Percentiles rank a stretch among this genome's conserved stretches.
These are phyloP conservation scores for Odocoileus hemionus DNA, from an alignment of 2,113 vertebrate species.

Conservation along the genomic window DNA sequence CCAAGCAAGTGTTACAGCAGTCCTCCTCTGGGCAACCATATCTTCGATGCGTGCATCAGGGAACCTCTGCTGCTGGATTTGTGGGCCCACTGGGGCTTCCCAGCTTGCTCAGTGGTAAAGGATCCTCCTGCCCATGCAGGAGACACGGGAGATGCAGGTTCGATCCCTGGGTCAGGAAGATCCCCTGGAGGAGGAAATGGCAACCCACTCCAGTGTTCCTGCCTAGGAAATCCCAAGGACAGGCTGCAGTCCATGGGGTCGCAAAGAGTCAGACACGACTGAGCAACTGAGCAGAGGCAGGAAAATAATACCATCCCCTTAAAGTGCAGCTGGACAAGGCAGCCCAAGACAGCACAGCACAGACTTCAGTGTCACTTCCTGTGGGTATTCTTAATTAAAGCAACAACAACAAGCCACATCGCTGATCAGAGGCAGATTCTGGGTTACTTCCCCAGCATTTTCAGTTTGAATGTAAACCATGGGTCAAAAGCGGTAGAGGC, in stretches of 20 bases:
- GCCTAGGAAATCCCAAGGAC: not conserved
- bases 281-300: not conserved
- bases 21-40: not conserved
- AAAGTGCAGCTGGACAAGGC: not conserved
- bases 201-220: not conserved
- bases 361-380: not conserved
- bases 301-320: not conserved
- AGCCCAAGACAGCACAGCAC: not conserved
- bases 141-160: not conserved
- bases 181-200: not conserved
- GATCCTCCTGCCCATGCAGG: not conserved
- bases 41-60: not conserved
- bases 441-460: not conserved
- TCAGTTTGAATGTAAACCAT: not conserved
- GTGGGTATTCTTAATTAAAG: not conserved
- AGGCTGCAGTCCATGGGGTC: not conserved
- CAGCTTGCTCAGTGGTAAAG: not conserved
- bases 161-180: not conserved
- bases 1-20: not conserved
- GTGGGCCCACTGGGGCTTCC: not conserved
- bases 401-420: not conserved
- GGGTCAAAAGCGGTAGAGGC: not conserved
- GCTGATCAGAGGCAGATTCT: not conserved
- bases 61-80: not conserved
- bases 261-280: not conserved